Base-by-base conservation (phyloP, 2,888 invertebrate genomes). In the Leptogaster cylindrica region DNA sequence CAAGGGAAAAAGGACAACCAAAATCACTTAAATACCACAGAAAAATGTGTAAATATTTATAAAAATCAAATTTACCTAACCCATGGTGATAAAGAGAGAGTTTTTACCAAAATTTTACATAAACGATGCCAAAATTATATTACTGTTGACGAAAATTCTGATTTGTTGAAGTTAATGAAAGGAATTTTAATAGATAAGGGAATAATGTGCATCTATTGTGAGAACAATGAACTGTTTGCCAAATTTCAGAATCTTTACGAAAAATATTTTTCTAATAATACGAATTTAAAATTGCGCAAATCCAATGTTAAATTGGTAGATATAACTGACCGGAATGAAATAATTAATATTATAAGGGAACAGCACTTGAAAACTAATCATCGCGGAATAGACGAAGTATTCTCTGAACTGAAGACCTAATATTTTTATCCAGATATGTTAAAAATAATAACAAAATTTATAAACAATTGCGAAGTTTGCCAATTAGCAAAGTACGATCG, bases 301-400 rank as follows among this genome's bases (percentile, higher is more conserved):
- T 58, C 65, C 7, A 67, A 28, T 46, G 28, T 41, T 2, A 63
- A 50, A 55, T 31, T 69, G 18, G 66, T 65, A 16, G 61, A 69
- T 12, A 16, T 66, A 14, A 51, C 18, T 2, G 67, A 65, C 8
- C 55, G 41, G 1, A 73, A 77, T 66, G 12, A 51, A 67, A 41
- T 63, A 5, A 20, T 63, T n/a, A 20, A 25, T 16, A 28, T 51
- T 23, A 67, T 61, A n/a, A 46, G 61, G 36, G 63, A 63, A 48
- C 41, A 72, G 69, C 61, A 72, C n/a, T n/a, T n/a, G n/a, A n/a
- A n/a, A n/a, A 16, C 65, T 48, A 63, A 63, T 20, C 41, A 33
- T n/a, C n/a, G n/a, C n/a, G n/a, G n/a, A n/a, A n/a, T n/a, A n/a
- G n/a, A n/a, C n/a, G n/a, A n/a, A n/a, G n/a, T n/a, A n/a, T n/a